Conservation (phyloP, 1,140 invertebrate genomes). For the Lamellibrachia luymesi region DNA sequence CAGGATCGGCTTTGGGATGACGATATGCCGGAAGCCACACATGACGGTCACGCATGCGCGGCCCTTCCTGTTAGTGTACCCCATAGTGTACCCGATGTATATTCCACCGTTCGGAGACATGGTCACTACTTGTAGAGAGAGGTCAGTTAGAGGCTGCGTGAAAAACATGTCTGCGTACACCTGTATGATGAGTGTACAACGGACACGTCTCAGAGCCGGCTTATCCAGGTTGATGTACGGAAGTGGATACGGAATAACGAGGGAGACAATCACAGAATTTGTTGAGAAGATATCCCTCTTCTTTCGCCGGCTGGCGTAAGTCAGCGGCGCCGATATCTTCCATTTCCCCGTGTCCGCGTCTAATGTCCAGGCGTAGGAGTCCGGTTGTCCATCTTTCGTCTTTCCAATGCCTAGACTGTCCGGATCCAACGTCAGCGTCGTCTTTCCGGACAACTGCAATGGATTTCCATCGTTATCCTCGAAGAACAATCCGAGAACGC, state of each 20-base stretch:
- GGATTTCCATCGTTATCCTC: neutral
- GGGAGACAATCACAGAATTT: neutral
- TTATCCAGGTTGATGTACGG: neutral
- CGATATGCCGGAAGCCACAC: neutral
- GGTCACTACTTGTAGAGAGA: neutral
- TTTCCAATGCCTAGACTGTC: neutral
- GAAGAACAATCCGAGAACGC: neutral
- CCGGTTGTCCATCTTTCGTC: neutral
- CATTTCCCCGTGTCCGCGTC: neutral
- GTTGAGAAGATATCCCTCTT: neutral
- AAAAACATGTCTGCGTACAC: neutral
- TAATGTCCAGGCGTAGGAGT: neutral
- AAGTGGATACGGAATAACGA: neutral
- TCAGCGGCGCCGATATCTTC: neutral
- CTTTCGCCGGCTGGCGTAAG: neutral
- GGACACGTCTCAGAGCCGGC: neutral
- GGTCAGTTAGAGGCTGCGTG: neutral
- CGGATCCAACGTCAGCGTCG: neutral
- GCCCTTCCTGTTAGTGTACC: neutral
- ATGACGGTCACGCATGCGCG: neutral
- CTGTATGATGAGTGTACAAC: neutral
- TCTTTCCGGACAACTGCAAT: neutral
- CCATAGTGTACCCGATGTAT: neutral
- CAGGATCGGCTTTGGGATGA: neutral
- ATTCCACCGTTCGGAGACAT: neutral